Percentiles rank a stretch among this genome's conserved stretches.
Evolutionary conservation across 1,140 invertebrate genomes (phyloP).

Genomic region (Dufourea novaeangliae): DNA sequence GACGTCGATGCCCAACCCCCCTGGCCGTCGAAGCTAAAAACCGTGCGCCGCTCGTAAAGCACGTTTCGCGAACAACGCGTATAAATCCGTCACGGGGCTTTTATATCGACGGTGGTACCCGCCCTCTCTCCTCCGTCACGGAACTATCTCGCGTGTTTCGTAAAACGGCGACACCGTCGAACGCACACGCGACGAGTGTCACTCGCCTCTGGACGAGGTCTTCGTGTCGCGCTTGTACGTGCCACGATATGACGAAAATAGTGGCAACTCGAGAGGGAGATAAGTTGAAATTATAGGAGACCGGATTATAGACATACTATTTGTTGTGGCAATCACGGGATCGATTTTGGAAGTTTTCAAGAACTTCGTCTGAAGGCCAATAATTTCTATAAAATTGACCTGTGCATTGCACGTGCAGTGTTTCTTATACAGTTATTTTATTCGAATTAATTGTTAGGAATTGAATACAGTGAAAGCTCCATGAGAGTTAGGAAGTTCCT

Average conservation of each 20-base stretch:
- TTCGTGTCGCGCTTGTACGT: background rate
- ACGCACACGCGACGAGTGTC: conserved; percentile 1
- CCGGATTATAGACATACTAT: background rate
- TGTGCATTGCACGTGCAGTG: too few relatives aligned
- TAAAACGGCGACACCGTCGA: background rate
- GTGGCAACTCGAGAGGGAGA: background rate
- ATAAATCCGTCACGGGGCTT: conserved; percentile 3
- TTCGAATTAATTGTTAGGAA: too few relatives aligned
- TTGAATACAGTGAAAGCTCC: too few relatives aligned
- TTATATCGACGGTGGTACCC: background rate
- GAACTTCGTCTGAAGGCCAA: too few relatives aligned
- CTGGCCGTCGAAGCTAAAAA: background rate
- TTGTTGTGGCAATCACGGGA: too few relatives aligned
- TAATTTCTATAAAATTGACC: too few relatives aligned
- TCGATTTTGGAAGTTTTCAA: too few relatives aligned
- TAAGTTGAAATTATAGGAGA: background rate
- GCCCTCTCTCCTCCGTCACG: background rate
- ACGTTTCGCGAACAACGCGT: background rate
- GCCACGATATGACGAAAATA: background rate
- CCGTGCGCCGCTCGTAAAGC: background rate
- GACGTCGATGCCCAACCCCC: background rate
- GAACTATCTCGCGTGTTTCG: conserved; percentile 13
- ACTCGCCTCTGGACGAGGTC: background rate
- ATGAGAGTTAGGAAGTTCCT: too few relatives aligned
- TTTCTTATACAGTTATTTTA: too few relatives aligned